These are phyloP conservation scores for Epizoanthus stellaris DNA, from an alignment of 92 coral and sea anemone genomes.

Conservation along the genomic window DNA sequence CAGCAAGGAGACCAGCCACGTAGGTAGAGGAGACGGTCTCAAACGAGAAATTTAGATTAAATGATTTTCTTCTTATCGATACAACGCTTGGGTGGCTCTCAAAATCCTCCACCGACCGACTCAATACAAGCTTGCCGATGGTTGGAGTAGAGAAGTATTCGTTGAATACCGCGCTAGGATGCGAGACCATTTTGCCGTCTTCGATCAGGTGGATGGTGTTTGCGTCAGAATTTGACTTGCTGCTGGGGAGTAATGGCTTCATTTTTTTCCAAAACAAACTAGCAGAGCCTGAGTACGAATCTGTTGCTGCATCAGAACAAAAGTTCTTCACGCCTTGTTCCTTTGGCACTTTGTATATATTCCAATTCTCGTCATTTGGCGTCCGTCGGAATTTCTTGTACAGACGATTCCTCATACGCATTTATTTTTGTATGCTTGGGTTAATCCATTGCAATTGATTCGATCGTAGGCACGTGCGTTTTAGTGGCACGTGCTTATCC, in stretches of 20 bases:
- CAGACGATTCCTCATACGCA: constrained; percentile 44
- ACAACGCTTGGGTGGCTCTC: constrained; percentile 39
- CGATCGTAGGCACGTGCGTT: constrained; percentile 20
- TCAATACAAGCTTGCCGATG: constrained; percentile 11
- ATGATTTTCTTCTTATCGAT: constrained; percentile 21
- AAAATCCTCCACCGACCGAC: constrained; percentile 28
- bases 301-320: constrained; percentile 12
- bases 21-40: background rate
- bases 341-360: constrained; percentile 7
- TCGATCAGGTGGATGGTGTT: constrained; percentile 21
- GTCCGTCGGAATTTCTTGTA: constrained; percentile 56
- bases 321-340: background rate
- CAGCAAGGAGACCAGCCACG: constrained; percentile 25
- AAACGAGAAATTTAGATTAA: constrained; percentile 42
- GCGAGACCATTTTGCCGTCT: constrained; percentile 23
- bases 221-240: background rate
- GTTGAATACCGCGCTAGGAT: constrained; percentile 29
- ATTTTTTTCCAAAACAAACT: constrained; percentile 41
- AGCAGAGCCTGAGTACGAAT: background rate
- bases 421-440: constrained; percentile 47
- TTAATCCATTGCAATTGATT: constrained; percentile 58
- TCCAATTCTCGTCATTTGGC: constrained; percentile 38
- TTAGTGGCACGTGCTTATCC: constrained; percentile 36
- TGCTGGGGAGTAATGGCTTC: constrained; percentile 24
- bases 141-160: constrained; percentile 29